phyloP scores from a whole-genome alignment of 37 sponge, comb jelly and placozoan genomes.

The Aplysina aerophoba region DNA sequence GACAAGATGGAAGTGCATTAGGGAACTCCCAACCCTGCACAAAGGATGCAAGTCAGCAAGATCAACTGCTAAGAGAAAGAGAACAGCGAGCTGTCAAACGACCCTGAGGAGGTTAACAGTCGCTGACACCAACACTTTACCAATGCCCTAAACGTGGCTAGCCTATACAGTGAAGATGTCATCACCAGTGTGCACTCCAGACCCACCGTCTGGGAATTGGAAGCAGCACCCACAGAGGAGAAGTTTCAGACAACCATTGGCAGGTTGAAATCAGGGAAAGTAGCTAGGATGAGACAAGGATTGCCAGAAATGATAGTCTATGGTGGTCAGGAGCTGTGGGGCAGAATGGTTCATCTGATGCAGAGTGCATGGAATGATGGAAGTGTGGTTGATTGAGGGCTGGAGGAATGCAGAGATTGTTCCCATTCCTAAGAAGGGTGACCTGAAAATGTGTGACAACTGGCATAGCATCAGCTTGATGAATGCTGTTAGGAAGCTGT shows the following conservation, averaged over 20 bases:
- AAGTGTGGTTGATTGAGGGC: constrained; percentile 13
- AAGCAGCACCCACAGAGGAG: constrained; percentile 35
- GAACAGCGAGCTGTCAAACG: not conserved
- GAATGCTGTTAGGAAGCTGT: not conserved
- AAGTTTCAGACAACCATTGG: not conserved
- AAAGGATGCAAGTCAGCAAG: no score
- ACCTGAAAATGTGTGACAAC: constrained; percentile 15
- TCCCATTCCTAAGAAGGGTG: not conserved
- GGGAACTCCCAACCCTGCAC: no score
- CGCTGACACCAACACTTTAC: constrained; percentile 16
- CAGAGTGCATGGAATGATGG: constrained; percentile 17
- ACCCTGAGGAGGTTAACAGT: not conserved
- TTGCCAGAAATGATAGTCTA: constrained; percentile 23
- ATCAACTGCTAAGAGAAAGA: no score
- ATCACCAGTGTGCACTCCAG: not conserved
- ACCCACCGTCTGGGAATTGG: constrained; percentile 14
- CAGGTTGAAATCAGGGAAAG: constrained; percentile 37
- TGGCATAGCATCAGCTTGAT: no score
- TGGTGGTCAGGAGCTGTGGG: constrained; percentile 21
- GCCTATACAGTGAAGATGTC: constrained; percentile 1
- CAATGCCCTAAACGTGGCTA: constrained; percentile 2
- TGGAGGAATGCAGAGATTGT: constrained; percentile 32
- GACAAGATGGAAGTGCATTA: no score
- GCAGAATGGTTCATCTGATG: constrained; percentile 19
- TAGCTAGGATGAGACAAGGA: constrained; percentile 24